Percentiles rank a stretch among this genome's conserved stretches.
Evolutionary conservation across 1,140 invertebrate genomes (phyloP).

Genomic region (Holotrichia oblita): DNA sequence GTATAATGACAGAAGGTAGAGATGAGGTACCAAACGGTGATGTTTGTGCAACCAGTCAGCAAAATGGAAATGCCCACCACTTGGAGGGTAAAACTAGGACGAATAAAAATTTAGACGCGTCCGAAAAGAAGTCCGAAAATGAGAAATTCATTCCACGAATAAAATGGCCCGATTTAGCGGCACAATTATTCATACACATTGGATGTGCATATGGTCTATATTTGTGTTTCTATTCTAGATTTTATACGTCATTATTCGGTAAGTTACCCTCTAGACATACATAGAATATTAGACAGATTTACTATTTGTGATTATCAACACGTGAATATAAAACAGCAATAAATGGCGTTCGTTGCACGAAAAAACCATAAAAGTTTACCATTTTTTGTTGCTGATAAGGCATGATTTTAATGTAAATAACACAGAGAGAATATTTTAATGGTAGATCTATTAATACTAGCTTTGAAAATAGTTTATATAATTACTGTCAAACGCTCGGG

Average conservation of each 20-base stretch:
- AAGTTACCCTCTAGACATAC: conserved; percentile 59
- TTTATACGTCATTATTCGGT: conserved; percentile 77
- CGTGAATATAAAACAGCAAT: no score
- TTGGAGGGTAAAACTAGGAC: background rate
- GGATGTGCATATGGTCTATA: conserved; percentile 77
- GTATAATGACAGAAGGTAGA: conserved; percentile 48
- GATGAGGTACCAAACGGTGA: conserved; percentile 44
- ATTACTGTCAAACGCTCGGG: no score
- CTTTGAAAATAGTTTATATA: no score
- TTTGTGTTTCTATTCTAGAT: conserved; percentile 71
- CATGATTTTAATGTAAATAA: no score
- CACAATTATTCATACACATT: conserved; percentile 73
- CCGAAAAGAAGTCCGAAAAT: background rate
- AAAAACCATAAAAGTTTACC: no score
- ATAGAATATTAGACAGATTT: no score
- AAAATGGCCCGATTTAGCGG: conserved; percentile 74
- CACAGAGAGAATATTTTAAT: no score
- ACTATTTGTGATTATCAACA: no score
- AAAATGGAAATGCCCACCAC: conserved; percentile 27
- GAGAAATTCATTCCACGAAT: conserved; percentile 62
- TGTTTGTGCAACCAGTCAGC: background rate
- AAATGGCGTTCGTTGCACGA: no score
- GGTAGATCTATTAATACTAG: no score
- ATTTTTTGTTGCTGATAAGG: no score
- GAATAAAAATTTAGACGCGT: conserved; percentile 14